phyloP scores from a whole-genome alignment of 1,140 invertebrate species.

The Drosophila guanche region DNA sequence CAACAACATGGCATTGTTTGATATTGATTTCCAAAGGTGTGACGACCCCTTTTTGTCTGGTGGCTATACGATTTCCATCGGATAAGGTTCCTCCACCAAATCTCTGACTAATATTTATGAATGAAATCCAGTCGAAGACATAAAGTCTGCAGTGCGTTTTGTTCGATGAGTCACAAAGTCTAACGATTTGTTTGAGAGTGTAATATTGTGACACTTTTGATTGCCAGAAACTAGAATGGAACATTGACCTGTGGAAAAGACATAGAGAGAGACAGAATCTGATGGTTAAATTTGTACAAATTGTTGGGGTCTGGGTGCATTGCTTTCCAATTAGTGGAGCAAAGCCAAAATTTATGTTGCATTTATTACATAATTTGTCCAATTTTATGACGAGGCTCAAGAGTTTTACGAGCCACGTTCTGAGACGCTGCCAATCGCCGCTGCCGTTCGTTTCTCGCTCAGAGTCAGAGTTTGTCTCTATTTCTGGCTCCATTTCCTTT shows the following conservation, averaged over 20 bases:
- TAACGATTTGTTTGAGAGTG: constrained; percentile 78
- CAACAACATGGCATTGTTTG: constrained; percentile 54
- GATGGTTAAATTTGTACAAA: constrained; percentile 60
- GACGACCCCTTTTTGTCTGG: constrained; percentile 61
- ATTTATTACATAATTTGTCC: constrained; percentile 81
- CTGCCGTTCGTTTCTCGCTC: not conserved
- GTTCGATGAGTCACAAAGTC: constrained; percentile 47
- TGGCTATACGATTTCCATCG: constrained; percentile 31
- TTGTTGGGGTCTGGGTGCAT: constrained; percentile 54
- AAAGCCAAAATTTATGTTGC: constrained; percentile 80
- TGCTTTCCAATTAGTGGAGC: constrained; percentile 76
- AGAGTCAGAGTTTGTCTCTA: constrained; percentile 26
- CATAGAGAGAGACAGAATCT: constrained; percentile 3
- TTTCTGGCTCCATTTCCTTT: constrained; percentile 22
- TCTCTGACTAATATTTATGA: constrained; percentile 58
- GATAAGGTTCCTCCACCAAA: constrained; percentile 42
- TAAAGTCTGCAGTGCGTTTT: constrained; percentile 56
- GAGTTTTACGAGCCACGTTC: constrained; percentile 63
- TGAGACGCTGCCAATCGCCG: constrained; percentile 7
- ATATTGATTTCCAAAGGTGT: constrained; percentile 77
- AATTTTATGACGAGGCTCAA: constrained; percentile 72
- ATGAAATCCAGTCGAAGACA: constrained; percentile 67
- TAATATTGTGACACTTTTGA: constrained; percentile 83
- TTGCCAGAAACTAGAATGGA: constrained; percentile 64
- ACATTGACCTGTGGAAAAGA: constrained; percentile 12